Conservation (phyloP, 2,888 invertebrate species). For the Trisateles emortualis region DNA sequence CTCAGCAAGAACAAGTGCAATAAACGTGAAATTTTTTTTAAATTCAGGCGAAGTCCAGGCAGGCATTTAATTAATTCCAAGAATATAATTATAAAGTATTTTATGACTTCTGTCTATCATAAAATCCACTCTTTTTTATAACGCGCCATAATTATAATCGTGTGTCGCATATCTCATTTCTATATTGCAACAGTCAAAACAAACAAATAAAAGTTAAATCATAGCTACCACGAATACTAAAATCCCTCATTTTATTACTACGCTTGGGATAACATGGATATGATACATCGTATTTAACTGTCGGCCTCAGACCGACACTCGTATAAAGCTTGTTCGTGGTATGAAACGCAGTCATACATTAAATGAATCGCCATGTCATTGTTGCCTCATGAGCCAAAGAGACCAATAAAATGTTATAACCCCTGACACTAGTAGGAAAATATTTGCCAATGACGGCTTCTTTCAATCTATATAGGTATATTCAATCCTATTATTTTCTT, state of each 20-base stretch:
- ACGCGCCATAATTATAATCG: neutral
- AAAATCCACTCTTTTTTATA: neutral
- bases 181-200: neutral
- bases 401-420: slow-evolving; percentile 18
- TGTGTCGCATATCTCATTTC: neutral
- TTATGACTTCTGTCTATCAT: neutral
- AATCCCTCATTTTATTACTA: slow-evolving; percentile 1
- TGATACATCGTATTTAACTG: slow-evolving; percentile 7
- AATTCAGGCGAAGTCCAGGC: too few species aligned
- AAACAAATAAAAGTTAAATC: slow-evolving; percentile 3
- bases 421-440: slow-evolving; percentile 11
- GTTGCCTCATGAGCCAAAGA: slow-evolving; percentile 7
- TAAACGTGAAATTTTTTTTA: too few species aligned
- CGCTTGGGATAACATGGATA: slow-evolving; percentile 8
- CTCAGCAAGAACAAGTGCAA: too few species aligned
- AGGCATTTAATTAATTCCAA: too few species aligned
- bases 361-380: slow-evolving; percentile 21
- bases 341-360: slow-evolving; percentile 6
- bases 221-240: neutral
- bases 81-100: too few species aligned
- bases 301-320: neutral
- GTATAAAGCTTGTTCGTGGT: slow-evolving; percentile 7
- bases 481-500: too few species aligned
- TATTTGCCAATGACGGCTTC: slow-evolving; percentile 16
- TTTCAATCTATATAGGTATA: too few species aligned